Evolutionary conservation across 1,140 invertebrate species (phyloP), one percentile per base, ranked within the genome.

Genomic region (Pogonomyrmex barbatus): DNA sequence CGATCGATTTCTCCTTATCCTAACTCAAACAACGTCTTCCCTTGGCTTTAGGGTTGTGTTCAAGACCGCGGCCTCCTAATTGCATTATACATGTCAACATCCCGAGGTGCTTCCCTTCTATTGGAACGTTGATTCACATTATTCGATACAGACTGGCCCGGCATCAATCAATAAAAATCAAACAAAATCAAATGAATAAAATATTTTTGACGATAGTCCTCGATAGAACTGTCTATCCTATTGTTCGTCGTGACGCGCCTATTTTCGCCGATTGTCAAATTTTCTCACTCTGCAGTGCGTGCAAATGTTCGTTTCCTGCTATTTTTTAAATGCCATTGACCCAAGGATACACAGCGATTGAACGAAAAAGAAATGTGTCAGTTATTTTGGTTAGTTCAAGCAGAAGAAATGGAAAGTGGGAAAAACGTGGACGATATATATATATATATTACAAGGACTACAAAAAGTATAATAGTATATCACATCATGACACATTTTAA

Each of bases 51-150:
- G 83, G 75, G 78, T 50, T 85, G 60, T 86, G 87, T 86, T 86
- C 79, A 87, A 91, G 87, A 91, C 83, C 90, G 84, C 36, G 86
- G 77, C 71, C 60, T 50, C 71, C 86, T 91, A 91, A 91, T 91
- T 89, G 88, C 86, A 91, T 91, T 91, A 90, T 86, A 85, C 88
- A 87, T 87, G 91, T 91, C 88, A 91, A 91, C 89, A 91, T 91
- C 89, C 90, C 12, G 62, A 47, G 85, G 86, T 86, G 77, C 75
- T 81, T 84, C 86, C 58, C 70, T 76, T 60, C 77, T 33, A 60
- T 75, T 42, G 42, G 70, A 36, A 77, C 52, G 30, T 42, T 62
- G 67, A 70, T 83, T 73, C 67, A 62, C 54, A 83, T 83, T 83
- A 73, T 39, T 2, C 52, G 30, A 47, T 67, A 52, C 42, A 24